Conservation (phyloP, 2,797 vertebrate species). For the Otolemur crassicaudatus region DNA sequence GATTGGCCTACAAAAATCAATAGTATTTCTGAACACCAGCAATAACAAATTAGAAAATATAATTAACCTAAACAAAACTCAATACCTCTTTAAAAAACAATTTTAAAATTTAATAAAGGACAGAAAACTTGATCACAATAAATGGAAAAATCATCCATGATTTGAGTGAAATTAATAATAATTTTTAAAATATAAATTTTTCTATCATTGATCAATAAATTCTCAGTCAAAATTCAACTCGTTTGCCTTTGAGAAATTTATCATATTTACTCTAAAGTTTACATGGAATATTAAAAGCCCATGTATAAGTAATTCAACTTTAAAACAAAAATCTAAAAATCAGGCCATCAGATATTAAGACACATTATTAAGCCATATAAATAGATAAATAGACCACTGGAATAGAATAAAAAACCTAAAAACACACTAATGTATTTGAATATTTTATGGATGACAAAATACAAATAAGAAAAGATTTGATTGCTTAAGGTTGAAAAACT, state of each 20-base stretch:
- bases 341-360: not conserved
- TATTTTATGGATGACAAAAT: not conserved
- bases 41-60: conserved; percentile 12
- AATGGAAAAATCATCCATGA: not conserved
- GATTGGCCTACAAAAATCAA: conserved; percentile 14
- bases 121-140: not conserved
- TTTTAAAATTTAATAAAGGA: conserved; percentile 27
- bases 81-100: not conserved
- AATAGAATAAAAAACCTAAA: not conserved
- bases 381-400: not conserved
- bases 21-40: not conserved
- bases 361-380: not conserved
- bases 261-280: not conserved
- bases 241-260: not conserved
- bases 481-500: not conserved
- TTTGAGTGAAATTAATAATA: not conserved
- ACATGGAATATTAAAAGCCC: not conserved
- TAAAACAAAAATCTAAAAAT: conserved; percentile 28
- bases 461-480: not conserved
- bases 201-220: not conserved
- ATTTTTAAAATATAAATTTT: conserved; percentile 4
- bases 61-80: not conserved
- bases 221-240: not conserved
- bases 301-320: not conserved
- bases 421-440: not conserved